These are phyloP conservation scores for Vombatus ursinus DNA, from an alignment of 2,113 vertebrate genomes.

Conservation along the genomic window DNA sequence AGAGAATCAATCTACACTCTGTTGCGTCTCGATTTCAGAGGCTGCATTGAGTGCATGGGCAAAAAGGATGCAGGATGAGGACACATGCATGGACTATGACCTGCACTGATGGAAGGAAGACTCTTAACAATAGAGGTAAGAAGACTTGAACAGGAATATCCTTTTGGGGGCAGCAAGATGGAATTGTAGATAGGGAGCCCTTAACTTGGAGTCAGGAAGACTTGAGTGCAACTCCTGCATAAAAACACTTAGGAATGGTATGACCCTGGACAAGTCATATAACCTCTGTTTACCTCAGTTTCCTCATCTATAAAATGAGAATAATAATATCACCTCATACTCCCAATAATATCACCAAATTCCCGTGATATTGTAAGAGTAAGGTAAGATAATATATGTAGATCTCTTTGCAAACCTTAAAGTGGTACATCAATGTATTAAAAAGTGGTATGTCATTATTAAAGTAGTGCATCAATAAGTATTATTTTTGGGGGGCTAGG, in stretches of 20 bases:
- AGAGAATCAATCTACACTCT: neutral
- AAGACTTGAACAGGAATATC: neutral
- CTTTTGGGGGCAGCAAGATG: neutral
- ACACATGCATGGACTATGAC: neutral
- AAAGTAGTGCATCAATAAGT: neutral
- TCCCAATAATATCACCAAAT: neutral
- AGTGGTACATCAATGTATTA: neutral
- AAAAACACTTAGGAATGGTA: neutral
- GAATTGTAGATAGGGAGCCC: neutral
- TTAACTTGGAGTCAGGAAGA: neutral
- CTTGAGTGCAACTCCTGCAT: neutral
- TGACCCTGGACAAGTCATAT: neutral
- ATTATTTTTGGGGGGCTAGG: too few species aligned
- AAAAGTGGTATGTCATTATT: neutral
- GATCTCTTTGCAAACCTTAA: neutral
- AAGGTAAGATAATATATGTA: neutral
- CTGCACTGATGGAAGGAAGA: neutral
- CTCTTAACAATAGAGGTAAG: neutral
- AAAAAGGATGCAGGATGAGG: neutral
- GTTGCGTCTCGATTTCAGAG: neutral
- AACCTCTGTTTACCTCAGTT: neutral
- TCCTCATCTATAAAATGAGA: neutral
- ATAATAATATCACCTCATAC: neutral
- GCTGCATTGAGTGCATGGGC: neutral
- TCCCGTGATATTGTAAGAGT: neutral